phyloP scores from a whole-genome alignment of 2,888 invertebrate species.

The Bombylius major region DNA sequence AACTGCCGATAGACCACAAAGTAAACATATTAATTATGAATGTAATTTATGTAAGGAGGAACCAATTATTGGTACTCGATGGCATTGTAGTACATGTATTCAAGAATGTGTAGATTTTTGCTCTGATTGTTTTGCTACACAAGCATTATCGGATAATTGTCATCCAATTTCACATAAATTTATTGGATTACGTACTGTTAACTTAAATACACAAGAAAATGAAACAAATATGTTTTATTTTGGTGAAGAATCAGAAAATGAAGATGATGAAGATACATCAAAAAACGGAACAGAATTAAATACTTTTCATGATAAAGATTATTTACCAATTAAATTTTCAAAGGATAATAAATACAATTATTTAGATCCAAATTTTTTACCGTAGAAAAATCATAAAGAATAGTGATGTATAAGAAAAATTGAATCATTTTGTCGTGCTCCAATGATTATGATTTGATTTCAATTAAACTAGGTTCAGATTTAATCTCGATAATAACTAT shows the following conservation, averaged over 20 bases:
- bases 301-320: conserved; percentile 15
- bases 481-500: too few relatives aligned
- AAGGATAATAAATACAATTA: conserved; percentile 17
- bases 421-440: too few relatives aligned
- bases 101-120: conserved; percentile 48
- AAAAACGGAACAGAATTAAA: background rate
- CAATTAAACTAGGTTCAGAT: too few relatives aligned
- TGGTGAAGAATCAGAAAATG: conserved; percentile 2
- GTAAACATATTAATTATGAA: conserved; percentile 26
- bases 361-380: conserved; percentile 21
- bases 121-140: conserved; percentile 47
- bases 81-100: conserved; percentile 55
- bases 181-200: conserved; percentile 8
- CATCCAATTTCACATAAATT: conserved; percentile 14
- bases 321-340: conserved; percentile 14
- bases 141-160: conserved; percentile 28
- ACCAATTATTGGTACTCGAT: conserved; percentile 50
- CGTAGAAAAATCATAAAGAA: conserved; percentile 2
- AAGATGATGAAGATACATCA: conserved; percentile 3
- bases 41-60: conserved; percentile 52
- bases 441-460: too few relatives aligned
- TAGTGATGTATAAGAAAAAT: too few relatives aligned
- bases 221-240: background rate
- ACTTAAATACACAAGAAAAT: background rate
- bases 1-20: conserved; percentile 17